Base-by-base conservation (phyloP, 2,888 invertebrate species). In the Amaurobius ferox region DNA sequence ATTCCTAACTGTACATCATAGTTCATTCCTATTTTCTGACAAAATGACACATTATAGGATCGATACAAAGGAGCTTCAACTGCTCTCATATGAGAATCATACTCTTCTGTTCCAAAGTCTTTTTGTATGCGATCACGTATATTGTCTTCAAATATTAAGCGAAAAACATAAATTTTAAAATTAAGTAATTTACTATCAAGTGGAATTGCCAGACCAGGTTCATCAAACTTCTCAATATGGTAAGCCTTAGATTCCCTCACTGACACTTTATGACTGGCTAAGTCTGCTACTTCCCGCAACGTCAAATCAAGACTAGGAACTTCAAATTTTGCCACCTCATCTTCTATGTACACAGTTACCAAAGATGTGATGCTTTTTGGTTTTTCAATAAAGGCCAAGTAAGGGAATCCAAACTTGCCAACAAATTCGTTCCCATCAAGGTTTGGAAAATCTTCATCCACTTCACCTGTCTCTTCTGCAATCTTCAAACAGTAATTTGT, bases 401-500 rank as follows among this genome's bases (percentile, higher is more conserved):
- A 95, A 0, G 89, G 89, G 64, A 89, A 89, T 32, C 97, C 97
- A 91, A 98, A 98, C 92, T 98, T 98, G 0, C 96, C 95, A 89
- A 98, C 96, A 0, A 95, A 95, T 92, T 98, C 98, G 87, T 94
- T 94, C 16, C 95, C 93, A 91, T 98, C 97, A 13, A 99, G 93
- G 89, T 96, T 95, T 0, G 98, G 98, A 91, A 99, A 98, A 90
- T 97, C 98, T 92, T 94, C 94, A 91, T 97, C 97, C 1, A 97
- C 95, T 92, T 98, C 98, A 0, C 98, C 98, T 91, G 98, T 97
- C 90, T 98, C 98, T 92, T 98, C 98, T 30, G 97, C 97, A 91
- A 98, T 97, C 91, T 96, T 97, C 78, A 98, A 93, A 62, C 96
- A 96, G 91, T 97, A 98, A 90, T 94, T 92, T 93, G 94, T 94